A percentile compares a stretch with the other conserved stretches of the same genome.
phyloP scores from a whole-genome alignment of 2,113 vertebrate genomes.

The Pionites leucogaster region DNA sequence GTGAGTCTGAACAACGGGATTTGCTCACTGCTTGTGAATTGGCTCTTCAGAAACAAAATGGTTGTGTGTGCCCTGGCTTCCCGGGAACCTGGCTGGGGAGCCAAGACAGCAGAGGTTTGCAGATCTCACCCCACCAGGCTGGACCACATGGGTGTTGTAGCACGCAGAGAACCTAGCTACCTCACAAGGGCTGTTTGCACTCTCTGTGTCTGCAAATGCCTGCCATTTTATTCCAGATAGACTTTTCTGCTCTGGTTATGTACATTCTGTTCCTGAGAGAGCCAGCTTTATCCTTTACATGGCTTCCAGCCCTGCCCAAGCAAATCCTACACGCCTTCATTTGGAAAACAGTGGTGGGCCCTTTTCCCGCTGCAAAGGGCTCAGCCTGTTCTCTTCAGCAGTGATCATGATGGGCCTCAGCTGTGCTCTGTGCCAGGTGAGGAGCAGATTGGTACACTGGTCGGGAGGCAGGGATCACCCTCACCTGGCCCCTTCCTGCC shows the following conservation, averaged over 20 bases:
- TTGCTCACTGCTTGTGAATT: background rate
- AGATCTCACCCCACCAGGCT: background rate
- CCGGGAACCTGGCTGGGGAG: background rate
- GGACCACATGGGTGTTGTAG: background rate
- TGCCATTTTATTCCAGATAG: background rate
- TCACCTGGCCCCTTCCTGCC: too few relatives aligned
- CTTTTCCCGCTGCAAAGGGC: background rate
- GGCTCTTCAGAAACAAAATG: background rate
- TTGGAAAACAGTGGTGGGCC: rapidly evolving
- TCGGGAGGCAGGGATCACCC: background rate
- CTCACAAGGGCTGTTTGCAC: background rate
- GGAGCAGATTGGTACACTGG: background rate
- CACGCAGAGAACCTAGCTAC: rapidly evolving
- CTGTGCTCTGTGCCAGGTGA: background rate
- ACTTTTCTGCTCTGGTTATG: background rate
- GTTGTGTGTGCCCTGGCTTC: background rate
- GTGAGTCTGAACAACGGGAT: background rate
- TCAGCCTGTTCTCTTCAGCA: background rate
- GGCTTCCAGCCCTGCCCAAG: background rate
- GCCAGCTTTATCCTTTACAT: background rate
- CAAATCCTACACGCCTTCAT: rapidly evolving
- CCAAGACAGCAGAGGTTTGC: background rate
- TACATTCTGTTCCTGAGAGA: background rate
- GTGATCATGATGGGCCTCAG: rapidly evolving
- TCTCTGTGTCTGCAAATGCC: background rate